Evolutionary conservation across 2,797 vertebrate genomes (phyloP).

Genomic region (Ceryle rudis): DNA sequence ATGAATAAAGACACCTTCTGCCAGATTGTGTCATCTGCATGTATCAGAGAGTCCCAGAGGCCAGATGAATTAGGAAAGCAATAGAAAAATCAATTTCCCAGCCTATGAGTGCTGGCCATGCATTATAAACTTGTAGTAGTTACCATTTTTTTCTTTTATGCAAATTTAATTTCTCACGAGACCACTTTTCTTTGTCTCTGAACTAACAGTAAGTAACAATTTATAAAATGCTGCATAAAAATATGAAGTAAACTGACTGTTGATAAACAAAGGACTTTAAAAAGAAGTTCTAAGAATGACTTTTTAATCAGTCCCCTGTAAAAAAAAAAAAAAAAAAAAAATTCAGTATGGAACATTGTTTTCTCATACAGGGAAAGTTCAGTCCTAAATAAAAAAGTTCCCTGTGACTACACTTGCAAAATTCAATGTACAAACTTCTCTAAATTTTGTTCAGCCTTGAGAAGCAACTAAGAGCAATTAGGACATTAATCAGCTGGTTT

Average conservation of each 20-base stretch:
- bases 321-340: neutral
- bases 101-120: neutral
- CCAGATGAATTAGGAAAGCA: neutral
- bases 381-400: neutral
- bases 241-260: neutral
- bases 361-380: neutral
- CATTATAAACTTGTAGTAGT: neutral
- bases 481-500: neutral
- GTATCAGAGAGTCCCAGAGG: neutral
- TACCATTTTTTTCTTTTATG: neutral
- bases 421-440: neutral
- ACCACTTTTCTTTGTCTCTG: neutral
- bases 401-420: neutral
- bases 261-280: neutral
- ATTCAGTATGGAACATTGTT: neutral
- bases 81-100: neutral
- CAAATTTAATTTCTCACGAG: neutral
- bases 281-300: neutral
- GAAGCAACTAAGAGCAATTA: neutral
- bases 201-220: neutral
- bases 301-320: neutral
- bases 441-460: neutral
- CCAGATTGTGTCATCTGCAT: neutral
- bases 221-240: neutral
- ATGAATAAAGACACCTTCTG: neutral